A percentile compares a stretch with the other conserved stretches of the same genome.
Conservation (phyloP, 2,888 invertebrate genomes). For the Lumbricus terrestris region DNA sequence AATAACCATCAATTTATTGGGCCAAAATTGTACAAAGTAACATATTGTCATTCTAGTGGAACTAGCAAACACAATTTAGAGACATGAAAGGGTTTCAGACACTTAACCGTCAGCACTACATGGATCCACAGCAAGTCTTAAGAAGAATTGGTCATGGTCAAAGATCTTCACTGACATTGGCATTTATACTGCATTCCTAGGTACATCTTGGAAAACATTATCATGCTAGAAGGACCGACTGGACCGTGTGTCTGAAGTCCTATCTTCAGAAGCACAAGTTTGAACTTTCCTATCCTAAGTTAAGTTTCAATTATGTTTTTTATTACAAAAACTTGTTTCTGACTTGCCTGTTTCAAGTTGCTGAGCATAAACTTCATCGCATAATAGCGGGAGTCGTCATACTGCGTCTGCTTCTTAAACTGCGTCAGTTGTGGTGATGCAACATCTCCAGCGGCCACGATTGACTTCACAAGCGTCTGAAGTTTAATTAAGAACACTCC, state of each 20-base stretch:
- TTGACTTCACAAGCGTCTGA: neutral
- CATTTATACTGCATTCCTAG: neutral
- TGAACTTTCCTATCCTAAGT: neutral
- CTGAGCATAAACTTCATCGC: constrained; percentile 68
- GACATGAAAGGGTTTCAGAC: no score
- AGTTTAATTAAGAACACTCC: neutral
- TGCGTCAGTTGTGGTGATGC: constrained; percentile 62
- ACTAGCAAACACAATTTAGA: no score
- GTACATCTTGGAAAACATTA: neutral
- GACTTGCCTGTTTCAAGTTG: constrained; percentile 48
- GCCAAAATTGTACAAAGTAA: no score
- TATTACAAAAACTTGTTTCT: neutral
- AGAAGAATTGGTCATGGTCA: no score
- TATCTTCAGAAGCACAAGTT: neutral
- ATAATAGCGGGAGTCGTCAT: constrained; percentile 74
- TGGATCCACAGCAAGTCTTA: no score
- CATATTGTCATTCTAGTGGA: no score
- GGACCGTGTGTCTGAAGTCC: neutral
- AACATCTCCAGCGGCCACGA: neutral
- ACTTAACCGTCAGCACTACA: no score
- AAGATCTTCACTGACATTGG: no score
- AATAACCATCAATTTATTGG: no score
- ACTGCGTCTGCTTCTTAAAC: constrained; percentile 74
- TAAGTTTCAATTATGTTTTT: neutral
- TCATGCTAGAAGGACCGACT: neutral